These are phyloP conservation scores for Phoebastria nigripes DNA, from an alignment of 2,797 vertebrate species.

Conservation along the genomic window DNA sequence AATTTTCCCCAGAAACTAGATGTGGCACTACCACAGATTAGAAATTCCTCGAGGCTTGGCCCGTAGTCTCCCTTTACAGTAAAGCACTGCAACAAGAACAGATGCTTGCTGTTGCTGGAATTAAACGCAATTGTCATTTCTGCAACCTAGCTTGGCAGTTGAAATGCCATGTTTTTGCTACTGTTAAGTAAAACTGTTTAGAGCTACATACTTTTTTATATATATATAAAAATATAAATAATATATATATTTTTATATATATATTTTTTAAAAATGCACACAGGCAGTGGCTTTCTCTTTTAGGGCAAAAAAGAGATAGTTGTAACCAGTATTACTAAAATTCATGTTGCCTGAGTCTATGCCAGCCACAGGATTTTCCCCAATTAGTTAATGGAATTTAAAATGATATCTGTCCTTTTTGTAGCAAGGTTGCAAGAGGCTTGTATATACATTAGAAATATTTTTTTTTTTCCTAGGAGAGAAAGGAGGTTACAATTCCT, in stretches of 20 bases:
- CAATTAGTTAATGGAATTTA: not conserved
- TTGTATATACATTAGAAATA: not conserved
- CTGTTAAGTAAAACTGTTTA: not conserved
- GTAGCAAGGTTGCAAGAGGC: not conserved
- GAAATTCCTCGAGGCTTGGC: not conserved
- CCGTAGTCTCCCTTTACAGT: rapidly evolving
- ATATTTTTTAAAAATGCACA: not conserved
- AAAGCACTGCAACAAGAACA: not conserved
- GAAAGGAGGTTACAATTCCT: not conserved
- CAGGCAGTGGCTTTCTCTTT: not conserved
- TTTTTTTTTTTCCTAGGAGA: not conserved
- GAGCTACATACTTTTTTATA: not conserved
- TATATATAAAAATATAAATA: too few species aligned
- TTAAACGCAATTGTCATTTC: not conserved
- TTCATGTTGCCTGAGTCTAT: rapidly evolving
- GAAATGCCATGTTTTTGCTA: not conserved
- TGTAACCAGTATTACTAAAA: not conserved
- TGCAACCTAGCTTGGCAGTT: not conserved
- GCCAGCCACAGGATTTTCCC: not conserved
- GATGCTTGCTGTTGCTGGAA: not conserved
- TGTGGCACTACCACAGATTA: not conserved
- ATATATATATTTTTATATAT: not conserved
- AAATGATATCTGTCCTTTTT: not conserved
- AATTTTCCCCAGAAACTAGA: not conserved
- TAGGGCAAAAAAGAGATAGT: not conserved